Conservation (phyloP, 2,113 vertebrate species). For the Hoplias malabaricus region DNA sequence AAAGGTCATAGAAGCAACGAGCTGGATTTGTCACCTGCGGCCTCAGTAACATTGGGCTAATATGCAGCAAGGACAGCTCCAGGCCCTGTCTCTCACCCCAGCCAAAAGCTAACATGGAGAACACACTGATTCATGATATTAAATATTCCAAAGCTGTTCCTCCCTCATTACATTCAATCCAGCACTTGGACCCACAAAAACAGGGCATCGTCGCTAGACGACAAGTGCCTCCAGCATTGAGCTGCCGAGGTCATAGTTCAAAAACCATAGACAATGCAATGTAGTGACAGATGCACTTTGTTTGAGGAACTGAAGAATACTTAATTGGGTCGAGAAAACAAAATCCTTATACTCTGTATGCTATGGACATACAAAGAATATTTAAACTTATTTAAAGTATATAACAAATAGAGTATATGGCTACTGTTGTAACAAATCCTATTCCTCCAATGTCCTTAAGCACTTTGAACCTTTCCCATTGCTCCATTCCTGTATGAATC, state of each 20-base stretch:
- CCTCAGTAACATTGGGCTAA: slow-evolving; percentile 14
- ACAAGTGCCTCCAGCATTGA: slow-evolving; percentile 8
- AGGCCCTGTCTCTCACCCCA: slow-evolving; percentile 14
- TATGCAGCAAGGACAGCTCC: background rate
- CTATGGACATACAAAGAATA: no score
- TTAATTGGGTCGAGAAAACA: background rate
- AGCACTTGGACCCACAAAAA: slow-evolving; percentile 6
- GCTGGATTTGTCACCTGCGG: background rate
- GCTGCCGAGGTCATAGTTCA: background rate
- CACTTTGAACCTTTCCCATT: no score
- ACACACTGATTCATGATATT: slow-evolving; percentile 9
- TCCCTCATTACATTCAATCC: slow-evolving; percentile 8
- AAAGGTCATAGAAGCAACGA: slow-evolving; percentile 31
- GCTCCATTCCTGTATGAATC: no score
- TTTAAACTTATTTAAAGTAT: no score
- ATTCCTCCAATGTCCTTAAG: no score
- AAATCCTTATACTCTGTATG: no score
- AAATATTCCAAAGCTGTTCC: background rate
- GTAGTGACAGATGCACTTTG: background rate
- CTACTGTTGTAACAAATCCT: no score
- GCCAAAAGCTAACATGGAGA: background rate
- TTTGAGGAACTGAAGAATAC: background rate
- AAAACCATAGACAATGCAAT: background rate
- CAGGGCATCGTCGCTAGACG: background rate
- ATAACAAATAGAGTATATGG: no score